Evolutionary conservation across 2,113 vertebrate genomes (phyloP).

Genomic region (Nesoenas mayeri): DNA sequence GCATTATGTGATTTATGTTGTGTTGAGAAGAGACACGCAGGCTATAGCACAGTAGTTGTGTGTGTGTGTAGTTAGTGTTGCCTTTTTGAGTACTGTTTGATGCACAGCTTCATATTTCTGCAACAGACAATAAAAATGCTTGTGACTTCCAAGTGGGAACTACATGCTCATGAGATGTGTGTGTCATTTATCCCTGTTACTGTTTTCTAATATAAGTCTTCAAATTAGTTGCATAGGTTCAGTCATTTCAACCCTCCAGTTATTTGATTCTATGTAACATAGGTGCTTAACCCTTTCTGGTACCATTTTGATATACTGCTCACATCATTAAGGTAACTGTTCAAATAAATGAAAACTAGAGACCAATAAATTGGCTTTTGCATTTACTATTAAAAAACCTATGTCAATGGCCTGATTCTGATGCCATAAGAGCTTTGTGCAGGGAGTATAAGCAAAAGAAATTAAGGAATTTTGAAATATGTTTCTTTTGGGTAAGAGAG

Average conservation of each 20-base stretch:
- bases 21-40: background rate
- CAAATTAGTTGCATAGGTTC: background rate
- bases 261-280: background rate
- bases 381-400: background rate
- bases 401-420: background rate
- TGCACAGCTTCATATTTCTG: background rate
- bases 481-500: accelerated
- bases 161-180: background rate
- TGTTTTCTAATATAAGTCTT: background rate
- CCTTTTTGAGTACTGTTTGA: background rate
- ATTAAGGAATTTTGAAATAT: background rate
- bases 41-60: background rate
- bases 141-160: background rate
- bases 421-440: background rate
- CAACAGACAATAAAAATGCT: background rate
- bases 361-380: background rate
- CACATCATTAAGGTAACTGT: background rate
- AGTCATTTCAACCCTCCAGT: background rate
- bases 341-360: background rate
- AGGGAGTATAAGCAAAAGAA: background rate
- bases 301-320: background rate
- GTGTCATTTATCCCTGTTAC: background rate
- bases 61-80: background rate
- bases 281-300: background rate
- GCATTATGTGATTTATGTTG: no score